phyloP scores from a whole-genome alignment of 2,888 invertebrate species.

The Gastracanthus pulcherrimus region DNA sequence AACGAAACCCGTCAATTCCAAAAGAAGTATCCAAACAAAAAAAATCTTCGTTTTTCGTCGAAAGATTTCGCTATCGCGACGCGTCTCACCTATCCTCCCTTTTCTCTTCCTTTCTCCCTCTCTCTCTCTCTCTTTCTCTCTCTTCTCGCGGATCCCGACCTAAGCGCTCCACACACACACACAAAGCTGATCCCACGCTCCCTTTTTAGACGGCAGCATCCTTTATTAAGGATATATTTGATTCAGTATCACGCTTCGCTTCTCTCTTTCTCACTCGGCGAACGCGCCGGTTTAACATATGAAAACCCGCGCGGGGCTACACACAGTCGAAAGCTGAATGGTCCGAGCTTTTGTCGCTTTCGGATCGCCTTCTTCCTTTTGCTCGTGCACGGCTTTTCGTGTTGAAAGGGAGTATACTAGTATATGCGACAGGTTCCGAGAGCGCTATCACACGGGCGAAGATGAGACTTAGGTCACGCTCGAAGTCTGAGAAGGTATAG shows the following conservation, averaged over 20 bases:
- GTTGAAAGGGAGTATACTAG: too few species aligned
- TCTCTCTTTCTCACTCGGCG: slow-evolving; percentile 65
- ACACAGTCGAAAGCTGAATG: slow-evolving; percentile 66
- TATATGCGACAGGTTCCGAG: slow-evolving; percentile 71
- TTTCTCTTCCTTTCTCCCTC: background rate
- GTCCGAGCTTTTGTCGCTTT: slow-evolving; percentile 68
- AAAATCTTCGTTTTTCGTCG: background rate
- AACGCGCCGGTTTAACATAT: slow-evolving; percentile 71
- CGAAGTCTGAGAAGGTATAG: slow-evolving; percentile 11
- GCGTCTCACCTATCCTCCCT: slow-evolving; percentile 6
- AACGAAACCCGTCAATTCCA: background rate
- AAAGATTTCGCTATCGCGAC: slow-evolving; percentile 15
- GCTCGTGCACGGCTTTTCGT: too few species aligned
- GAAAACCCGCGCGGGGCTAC: slow-evolving; percentile 67
- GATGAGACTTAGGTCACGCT: slow-evolving; percentile 54
- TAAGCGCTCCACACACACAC: background rate
- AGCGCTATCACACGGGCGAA: slow-evolving; percentile 64
- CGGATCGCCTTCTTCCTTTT: slow-evolving; percentile 59
- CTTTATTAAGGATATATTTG: slow-evolving; percentile 75
- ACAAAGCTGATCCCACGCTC: slow-evolving; percentile 74
- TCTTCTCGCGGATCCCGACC: background rate
- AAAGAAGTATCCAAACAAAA: background rate
- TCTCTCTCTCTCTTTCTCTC: background rate
- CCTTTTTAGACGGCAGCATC: slow-evolving; percentile 71
- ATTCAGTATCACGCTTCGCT: slow-evolving; percentile 76